A percentile compares a stretch with the other conserved stretches of the same genome.
phyloP scores from a whole-genome alignment of 2,888 invertebrate genomes.

The Ormyrus thymus region DNA sequence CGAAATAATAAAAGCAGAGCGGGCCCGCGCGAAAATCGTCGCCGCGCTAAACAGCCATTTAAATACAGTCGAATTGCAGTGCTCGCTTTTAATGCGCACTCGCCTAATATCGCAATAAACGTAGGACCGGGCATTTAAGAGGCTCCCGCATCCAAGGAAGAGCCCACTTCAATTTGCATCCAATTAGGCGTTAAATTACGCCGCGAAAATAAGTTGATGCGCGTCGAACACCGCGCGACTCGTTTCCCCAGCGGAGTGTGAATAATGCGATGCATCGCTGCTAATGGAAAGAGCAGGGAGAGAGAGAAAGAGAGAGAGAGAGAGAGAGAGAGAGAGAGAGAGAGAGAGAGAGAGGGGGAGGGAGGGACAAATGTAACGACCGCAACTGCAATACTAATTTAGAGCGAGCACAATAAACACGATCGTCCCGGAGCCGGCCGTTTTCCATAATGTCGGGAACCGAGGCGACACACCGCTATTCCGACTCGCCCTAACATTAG shows the following conservation, averaged over 20 bases:
- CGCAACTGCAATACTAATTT: slow-evolving; percentile 50
- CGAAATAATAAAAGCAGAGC: slow-evolving; percentile 41
- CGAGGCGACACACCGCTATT: background rate
- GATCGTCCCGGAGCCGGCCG: slow-evolving; percentile 25
- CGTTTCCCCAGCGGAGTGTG: slow-evolving; percentile 14
- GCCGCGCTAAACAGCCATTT: slow-evolving; percentile 48
- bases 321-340: background rate
- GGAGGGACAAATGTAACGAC: slow-evolving; percentile 32
- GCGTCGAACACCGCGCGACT: background rate
- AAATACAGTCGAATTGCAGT: slow-evolving; percentile 46
- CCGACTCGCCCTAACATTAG: slow-evolving; percentile 17
- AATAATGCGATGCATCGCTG: slow-evolving; percentile 25
- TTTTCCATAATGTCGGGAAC: slow-evolving; percentile 39
- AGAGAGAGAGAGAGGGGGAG: slow-evolving; percentile 1
- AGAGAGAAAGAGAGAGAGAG: background rate
- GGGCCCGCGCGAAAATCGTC: slow-evolving; percentile 15
- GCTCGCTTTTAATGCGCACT: slow-evolving; percentile 19
- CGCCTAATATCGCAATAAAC: slow-evolving; percentile 10
- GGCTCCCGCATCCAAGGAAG: too few species aligned
- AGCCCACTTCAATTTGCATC: slow-evolving; percentile 19
- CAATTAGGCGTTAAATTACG: slow-evolving; percentile 43
- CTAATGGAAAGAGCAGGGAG: background rate
- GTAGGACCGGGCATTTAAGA: too few species aligned
- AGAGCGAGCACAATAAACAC: slow-evolving; percentile 39
- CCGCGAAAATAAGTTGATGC: slow-evolving; percentile 31